A percentile compares a stretch with the other conserved stretches of the same genome.
Evolutionary conservation across 2,113 vertebrate species (phyloP).

Genomic region (Erythrolamprus reginae): DNA sequence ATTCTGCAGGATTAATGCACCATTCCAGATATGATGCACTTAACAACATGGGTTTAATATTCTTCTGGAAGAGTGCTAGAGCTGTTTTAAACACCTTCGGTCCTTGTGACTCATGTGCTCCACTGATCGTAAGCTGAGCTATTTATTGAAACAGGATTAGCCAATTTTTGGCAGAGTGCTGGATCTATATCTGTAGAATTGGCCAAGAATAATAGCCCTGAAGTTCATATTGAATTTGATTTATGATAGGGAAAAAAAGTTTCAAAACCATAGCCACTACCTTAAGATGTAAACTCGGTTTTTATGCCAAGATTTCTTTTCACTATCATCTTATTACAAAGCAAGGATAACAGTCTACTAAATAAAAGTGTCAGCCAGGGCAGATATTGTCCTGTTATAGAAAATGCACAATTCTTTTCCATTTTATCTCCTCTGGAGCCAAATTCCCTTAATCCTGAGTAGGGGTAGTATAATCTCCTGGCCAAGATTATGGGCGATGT

Average conservation of each 20-base stretch:
- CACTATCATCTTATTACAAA: not conserved
- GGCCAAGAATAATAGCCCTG: not conserved
- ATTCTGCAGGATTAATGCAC: not conserved
- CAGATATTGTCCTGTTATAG: not conserved
- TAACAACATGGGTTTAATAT: not conserved
- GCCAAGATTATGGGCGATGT: not conserved
- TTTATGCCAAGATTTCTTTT: not conserved
- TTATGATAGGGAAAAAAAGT: not conserved
- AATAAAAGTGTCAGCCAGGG: not conserved
- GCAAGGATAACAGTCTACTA: not conserved
- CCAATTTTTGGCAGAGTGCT: not conserved
- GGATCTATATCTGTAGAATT: not conserved
- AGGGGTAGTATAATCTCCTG: not conserved
- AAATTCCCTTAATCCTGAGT: not conserved
- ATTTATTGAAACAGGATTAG: not conserved
- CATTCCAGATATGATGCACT: not conserved
- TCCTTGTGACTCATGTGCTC: not conserved
- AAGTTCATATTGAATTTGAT: not conserved
- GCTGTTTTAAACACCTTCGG: not conserved
- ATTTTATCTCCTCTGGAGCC: not conserved
- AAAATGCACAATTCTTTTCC: not conserved
- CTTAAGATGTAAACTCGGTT: not conserved
- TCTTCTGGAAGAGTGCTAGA: not conserved
- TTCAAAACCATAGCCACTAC: not conserved
- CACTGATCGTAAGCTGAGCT: not conserved